phyloP scores from a whole-genome alignment of 2,113 vertebrate genomes.

The Notiomystis cincta region DNA sequence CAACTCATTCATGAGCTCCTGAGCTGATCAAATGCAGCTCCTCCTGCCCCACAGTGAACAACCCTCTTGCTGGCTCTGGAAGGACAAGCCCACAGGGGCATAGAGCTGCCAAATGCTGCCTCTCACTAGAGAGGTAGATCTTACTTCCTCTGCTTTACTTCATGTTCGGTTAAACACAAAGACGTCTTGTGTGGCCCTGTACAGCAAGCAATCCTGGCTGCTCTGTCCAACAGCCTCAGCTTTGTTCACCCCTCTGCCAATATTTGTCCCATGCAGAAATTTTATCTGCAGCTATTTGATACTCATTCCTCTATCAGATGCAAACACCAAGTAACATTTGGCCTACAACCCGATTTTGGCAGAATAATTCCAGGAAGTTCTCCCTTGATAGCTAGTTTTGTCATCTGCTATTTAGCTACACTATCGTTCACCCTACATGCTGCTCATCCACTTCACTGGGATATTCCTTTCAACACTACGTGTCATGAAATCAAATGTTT shows the following conservation, averaged over 20 bases:
- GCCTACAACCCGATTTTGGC: background rate
- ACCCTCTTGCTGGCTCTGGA: background rate
- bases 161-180: background rate
- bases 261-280: background rate
- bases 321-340: background rate
- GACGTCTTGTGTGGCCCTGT: background rate
- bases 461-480: background rate
- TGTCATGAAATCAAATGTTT: background rate
- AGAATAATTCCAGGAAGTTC: background rate
- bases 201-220: background rate
- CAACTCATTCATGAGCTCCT: accelerated
- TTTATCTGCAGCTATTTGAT: background rate
- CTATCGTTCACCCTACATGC: accelerated
- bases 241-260: background rate
- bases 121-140: background rate
- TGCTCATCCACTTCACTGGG: background rate
- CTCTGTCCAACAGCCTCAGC: background rate
- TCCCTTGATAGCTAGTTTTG: background rate
- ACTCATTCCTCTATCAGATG: background rate
- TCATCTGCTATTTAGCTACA: background rate
- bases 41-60: background rate
- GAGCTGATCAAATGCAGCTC: background rate
- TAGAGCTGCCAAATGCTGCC: background rate
- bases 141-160: background rate
- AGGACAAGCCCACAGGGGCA: background rate